These are phyloP conservation scores for Dysmachus trigonus DNA, from an alignment of 2,888 invertebrate genomes.

Conservation along the genomic window DNA sequence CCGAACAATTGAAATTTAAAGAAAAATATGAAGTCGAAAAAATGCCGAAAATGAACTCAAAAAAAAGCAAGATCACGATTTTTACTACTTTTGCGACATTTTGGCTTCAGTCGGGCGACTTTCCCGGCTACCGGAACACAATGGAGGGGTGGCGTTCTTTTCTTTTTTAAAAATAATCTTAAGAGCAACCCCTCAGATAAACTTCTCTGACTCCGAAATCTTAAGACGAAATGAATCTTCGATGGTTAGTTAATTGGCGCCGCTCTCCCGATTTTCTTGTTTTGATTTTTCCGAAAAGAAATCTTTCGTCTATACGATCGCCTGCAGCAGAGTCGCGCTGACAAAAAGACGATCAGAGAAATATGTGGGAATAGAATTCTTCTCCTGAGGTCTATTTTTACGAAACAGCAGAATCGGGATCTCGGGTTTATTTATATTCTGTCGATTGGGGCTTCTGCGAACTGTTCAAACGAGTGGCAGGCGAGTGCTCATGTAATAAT, in stretches of 20 bases:
- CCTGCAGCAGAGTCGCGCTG: background rate
- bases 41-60: background rate
- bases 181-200: background rate
- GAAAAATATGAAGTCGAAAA: background rate
- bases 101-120: background rate
- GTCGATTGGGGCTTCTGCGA: conserved; percentile 15
- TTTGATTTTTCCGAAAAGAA: background rate
- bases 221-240: background rate
- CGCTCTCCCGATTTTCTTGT: background rate
- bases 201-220: background rate
- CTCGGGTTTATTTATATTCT: conserved; percentile 36
- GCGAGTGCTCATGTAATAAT: background rate
- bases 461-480: background rate
- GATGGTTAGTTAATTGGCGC: background rate
- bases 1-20: background rate
- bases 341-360: conserved; percentile 16
- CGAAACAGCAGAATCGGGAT: background rate
- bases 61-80: background rate
- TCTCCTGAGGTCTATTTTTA: conserved; percentile 16
- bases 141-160: conserved; percentile 12
- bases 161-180: background rate
- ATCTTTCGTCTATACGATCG: background rate
- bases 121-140: background rate
- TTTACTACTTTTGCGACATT: background rate
- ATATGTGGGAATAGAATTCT: conserved; percentile 1